phyloP scores from a whole-genome alignment of 2,888 invertebrate genomes.

The Leptopterna dolabrata region DNA sequence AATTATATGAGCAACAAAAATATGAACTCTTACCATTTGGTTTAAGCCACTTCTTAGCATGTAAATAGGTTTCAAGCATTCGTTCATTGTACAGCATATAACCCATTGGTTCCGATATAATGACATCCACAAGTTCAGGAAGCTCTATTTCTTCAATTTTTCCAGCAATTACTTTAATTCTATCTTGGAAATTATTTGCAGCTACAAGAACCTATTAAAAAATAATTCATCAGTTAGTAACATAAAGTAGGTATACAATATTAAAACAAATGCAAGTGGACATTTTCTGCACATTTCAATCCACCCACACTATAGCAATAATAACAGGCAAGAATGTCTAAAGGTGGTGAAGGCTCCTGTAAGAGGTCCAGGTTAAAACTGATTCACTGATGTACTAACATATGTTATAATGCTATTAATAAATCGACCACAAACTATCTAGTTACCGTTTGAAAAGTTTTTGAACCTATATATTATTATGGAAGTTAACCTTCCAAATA shows the following conservation, averaged over 20 bases:
- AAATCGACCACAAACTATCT: too few relatives aligned
- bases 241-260: background rate
- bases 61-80: constrained; percentile 98
- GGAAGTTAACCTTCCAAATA: too few relatives aligned
- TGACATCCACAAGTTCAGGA: constrained; percentile 95
- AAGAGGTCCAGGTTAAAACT: too few relatives aligned
- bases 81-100: constrained; percentile 99
- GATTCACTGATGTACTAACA: too few relatives aligned
- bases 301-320: too few relatives aligned
- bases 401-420: too few relatives aligned
- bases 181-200: constrained; percentile 88
- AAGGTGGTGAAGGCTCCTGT: too few relatives aligned
- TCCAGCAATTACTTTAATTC: constrained; percentile 92
- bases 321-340: too few relatives aligned
- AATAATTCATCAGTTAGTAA: background rate
- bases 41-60: constrained; percentile 97
- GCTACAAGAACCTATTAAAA: constrained; percentile 78
- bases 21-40: constrained; percentile 72
- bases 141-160: constrained; percentile 98
- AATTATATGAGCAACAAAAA: too few relatives aligned
- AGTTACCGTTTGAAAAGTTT: too few relatives aligned
- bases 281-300: background rate
- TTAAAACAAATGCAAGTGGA: background rate
- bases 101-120: constrained; percentile 99
- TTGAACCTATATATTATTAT: too few relatives aligned